Conservation (phyloP, 2,888 invertebrate species). For the Tenodera sinensis region DNA sequence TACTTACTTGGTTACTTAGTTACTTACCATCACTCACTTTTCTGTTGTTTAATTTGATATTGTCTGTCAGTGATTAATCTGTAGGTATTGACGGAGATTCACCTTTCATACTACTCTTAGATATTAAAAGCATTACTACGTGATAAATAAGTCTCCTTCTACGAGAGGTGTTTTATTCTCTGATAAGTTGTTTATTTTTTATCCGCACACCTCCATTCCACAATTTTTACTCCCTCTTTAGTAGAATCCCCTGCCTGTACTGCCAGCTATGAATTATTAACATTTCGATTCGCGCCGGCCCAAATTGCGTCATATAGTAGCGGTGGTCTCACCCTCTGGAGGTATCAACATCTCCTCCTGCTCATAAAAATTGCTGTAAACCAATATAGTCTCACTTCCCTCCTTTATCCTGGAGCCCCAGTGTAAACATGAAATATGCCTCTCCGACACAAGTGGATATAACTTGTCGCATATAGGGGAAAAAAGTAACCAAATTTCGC, state of each 20-base stretch:
- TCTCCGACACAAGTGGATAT: not conserved
- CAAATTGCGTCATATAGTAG: conserved; percentile 6
- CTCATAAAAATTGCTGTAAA: not conserved
- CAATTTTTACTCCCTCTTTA: not conserved
- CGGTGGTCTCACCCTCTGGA: not conserved
- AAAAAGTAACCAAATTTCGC: not conserved
- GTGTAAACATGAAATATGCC: not conserved
- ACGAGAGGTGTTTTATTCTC: not conserved
- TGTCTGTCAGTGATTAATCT: too few species aligned
- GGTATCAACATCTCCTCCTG: not conserved
- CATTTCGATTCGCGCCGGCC: conserved; percentile 9
- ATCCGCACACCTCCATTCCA: not conserved
- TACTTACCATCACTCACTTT: too few species aligned
- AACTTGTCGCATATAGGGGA: not conserved
- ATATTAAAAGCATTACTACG: not conserved
- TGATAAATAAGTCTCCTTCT: not conserved
- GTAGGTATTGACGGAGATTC: too few species aligned
- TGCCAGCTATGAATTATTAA: conserved; percentile 10
- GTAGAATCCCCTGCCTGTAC: not conserved
- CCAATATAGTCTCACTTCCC: not conserved
- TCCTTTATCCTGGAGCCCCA: not conserved
- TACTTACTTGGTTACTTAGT: too few species aligned
- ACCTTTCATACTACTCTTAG: too few species aligned
- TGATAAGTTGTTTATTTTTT: not conserved
- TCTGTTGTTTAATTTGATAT: too few species aligned